phyloP scores from a whole-genome alignment of 2,797 vertebrate genomes.

The Choloepus didactylus region DNA sequence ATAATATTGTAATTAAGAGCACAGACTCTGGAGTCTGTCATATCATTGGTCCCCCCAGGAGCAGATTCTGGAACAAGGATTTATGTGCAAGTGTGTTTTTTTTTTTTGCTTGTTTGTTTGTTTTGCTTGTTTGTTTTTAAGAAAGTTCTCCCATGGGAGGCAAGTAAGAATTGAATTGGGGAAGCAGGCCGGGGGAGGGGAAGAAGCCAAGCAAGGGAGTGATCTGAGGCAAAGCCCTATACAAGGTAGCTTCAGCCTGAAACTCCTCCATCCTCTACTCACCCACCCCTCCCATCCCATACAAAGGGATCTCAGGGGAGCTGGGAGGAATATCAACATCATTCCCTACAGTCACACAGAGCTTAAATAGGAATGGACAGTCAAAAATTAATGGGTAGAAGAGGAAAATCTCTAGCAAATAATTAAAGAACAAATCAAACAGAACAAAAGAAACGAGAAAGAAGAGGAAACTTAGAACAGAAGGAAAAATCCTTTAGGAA shows the following conservation, averaged over 20 bases:
- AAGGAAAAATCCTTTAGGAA: neutral
- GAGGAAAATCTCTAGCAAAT: neutral
- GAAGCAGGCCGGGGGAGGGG: neutral
- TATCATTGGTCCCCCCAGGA: neutral
- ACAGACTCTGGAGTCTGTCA: neutral
- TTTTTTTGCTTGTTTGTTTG: too few relatives aligned
- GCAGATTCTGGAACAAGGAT: neutral
- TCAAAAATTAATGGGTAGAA: neutral
- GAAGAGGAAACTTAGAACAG: neutral
- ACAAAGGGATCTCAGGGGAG: neutral
- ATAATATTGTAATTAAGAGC: neutral
- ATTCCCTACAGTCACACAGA: neutral
- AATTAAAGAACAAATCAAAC: neutral
- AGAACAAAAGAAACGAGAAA: neutral
- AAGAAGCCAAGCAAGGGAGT: neutral
- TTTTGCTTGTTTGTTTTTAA: neutral
- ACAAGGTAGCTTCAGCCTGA: neutral
- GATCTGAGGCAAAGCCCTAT: neutral
- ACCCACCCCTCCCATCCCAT: too few relatives aligned
- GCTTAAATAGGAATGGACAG: neutral
- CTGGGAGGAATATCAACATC: neutral
- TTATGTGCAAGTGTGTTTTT: neutral
- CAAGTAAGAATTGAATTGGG: neutral
- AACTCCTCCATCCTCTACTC: neutral
- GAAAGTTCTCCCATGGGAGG: neutral